These are phyloP conservation scores for Hoplodrina ambigua DNA, from an alignment of 2,888 invertebrate species.

Conservation along the genomic window DNA sequence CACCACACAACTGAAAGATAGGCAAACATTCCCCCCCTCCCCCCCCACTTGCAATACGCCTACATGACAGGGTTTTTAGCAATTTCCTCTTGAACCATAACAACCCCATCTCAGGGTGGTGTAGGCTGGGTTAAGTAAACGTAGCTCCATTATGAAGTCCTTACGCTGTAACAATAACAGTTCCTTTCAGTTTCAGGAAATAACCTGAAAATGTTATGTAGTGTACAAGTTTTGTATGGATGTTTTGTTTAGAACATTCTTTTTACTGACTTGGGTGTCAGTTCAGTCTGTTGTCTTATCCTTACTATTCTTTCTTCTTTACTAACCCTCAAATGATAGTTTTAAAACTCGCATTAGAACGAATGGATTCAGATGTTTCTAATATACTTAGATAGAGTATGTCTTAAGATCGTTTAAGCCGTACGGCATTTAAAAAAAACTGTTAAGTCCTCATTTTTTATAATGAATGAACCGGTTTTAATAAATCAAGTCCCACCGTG, in stretches of 20 bases:
- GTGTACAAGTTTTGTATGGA: slow-evolving; percentile 26
- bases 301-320: not conserved
- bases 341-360: too few relatives aligned
- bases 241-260: slow-evolving; percentile 12
- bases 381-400: too few relatives aligned
- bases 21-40: slow-evolving; percentile 42
- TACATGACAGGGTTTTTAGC: slow-evolving; percentile 63
- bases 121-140: slow-evolving; percentile 52
- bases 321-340: not conserved
- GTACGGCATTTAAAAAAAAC: too few relatives aligned
- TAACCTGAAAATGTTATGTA: slow-evolving; percentile 35
- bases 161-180: slow-evolving; percentile 42
- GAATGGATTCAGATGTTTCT: too few relatives aligned
- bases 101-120: slow-evolving; percentile 30
- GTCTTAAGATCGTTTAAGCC: too few relatives aligned
- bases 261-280: not conserved
- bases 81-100: slow-evolving; percentile 47
- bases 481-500: too few relatives aligned
- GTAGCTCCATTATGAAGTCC: slow-evolving; percentile 38
- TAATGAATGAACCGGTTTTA: too few relatives aligned
- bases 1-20: slow-evolving; percentile 21
- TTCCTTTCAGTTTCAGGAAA: slow-evolving; percentile 43
- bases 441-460: too few relatives aligned
- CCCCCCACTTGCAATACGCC: slow-evolving; percentile 35
- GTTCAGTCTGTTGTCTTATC: not conserved